Evolutionary conservation across 2,888 invertebrate species (phyloP).

Genomic region (Macaria liturata): DNA sequence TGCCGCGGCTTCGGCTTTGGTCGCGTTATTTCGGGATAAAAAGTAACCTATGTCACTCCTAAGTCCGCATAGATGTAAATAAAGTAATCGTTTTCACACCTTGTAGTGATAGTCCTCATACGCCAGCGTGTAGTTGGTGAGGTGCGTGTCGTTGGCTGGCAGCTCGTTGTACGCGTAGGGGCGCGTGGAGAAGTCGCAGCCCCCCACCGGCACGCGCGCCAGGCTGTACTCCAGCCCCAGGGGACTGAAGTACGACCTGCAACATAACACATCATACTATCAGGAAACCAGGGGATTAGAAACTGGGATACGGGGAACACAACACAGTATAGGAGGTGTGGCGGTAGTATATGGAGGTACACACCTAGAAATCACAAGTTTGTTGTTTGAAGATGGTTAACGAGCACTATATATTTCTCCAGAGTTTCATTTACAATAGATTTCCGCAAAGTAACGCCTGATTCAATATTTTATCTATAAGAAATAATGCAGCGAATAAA

Average conservation of each 20-base stretch:
- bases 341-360: background rate
- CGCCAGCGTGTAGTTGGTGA: conserved; percentile 85
- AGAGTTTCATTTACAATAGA: too few relatives aligned
- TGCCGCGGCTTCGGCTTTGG: too few relatives aligned
- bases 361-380: background rate
- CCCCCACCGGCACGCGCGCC: conserved; percentile 87
- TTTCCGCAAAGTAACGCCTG: too few relatives aligned
- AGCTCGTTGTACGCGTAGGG: conserved; percentile 89
- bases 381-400: too few relatives aligned
- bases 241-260: conserved; percentile 87
- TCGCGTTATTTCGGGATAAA: too few relatives aligned
- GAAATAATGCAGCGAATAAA: background rate
- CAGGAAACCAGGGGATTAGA: background rate
- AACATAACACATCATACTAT: background rate
- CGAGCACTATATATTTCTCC: too few relatives aligned
- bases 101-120: conserved; percentile 87
- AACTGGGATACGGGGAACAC: background rate
- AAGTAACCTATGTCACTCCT: too few relatives aligned
- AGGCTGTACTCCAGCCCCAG: conserved; percentile 89
- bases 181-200: conserved; percentile 91
- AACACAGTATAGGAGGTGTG: background rate
- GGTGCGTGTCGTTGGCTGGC: conserved; percentile 74
- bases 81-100: conserved; percentile 51
- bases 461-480: background rate
- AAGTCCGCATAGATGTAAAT: too few relatives aligned